These are phyloP conservation scores for Bombus turneri DNA, from an alignment of 1,140 invertebrate species.

Conservation along the genomic window DNA sequence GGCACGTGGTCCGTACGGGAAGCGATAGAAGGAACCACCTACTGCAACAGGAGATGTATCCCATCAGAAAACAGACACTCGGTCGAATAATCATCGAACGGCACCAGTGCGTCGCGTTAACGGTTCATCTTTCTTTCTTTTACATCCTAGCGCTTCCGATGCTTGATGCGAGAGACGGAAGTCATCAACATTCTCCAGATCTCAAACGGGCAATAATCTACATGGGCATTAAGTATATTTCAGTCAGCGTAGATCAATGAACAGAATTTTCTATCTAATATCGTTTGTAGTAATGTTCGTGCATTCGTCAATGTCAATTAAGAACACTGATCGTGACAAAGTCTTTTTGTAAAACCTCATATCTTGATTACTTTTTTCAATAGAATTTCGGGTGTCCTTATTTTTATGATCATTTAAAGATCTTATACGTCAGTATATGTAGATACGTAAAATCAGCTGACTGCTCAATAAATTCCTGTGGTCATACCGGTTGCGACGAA, in stretches of 20 bases:
- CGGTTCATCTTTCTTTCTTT: neutral
- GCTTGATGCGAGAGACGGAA: constrained; percentile 28
- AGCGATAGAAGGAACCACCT: constrained; percentile 28
- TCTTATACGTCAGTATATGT: neutral
- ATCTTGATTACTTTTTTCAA: neutral
- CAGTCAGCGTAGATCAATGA: neutral
- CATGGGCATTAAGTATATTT: constrained; percentile 12
- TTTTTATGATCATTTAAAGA: neutral
- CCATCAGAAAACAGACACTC: constrained; percentile 28
- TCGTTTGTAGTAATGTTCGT: neutral
- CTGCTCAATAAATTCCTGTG: constrained; percentile 15
- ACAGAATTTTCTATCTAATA: neutral
- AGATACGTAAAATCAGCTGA: constrained; percentile 36
- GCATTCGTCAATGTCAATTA: neutral
- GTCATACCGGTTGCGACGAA: constrained; percentile 18
- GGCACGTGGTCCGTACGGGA: constrained; percentile 24
- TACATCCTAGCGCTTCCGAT: constrained; percentile 23
- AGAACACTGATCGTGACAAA: neutral
- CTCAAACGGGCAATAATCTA: constrained; percentile 41
- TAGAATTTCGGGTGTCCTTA: neutral
- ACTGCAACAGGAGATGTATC: constrained; percentile 45
- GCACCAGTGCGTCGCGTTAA: neutral
- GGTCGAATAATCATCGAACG: constrained; percentile 24
- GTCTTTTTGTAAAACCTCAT: neutral
- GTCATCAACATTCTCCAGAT: constrained; percentile 53